Percentiles rank a stretch among this genome's conserved stretches.
Conservation (phyloP, 2,888 invertebrate genomes). For the Phyllotreta striolata region DNA sequence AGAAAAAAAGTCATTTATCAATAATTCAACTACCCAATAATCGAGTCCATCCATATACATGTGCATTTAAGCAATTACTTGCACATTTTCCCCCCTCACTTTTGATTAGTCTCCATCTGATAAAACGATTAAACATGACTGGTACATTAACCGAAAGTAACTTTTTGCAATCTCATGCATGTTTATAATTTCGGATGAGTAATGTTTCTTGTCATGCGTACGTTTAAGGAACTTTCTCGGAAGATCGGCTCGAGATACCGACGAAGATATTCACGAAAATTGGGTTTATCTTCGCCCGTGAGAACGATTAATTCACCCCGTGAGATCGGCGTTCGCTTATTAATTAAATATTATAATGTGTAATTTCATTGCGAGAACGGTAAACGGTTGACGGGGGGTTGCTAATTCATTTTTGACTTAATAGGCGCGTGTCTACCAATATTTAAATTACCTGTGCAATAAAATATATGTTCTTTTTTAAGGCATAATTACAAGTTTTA, state of each 20-base stretch:
- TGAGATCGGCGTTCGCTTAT: conserved; percentile 22
- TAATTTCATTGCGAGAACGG: conserved; percentile 11
- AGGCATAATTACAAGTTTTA: too few relatives aligned
- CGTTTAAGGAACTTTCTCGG: conserved; percentile 28
- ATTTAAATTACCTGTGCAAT: too few relatives aligned
- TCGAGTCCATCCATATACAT: conserved; percentile 31
- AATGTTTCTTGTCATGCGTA: conserved; percentile 40
- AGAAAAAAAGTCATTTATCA: too few relatives aligned
- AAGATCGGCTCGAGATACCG: conserved; percentile 31
- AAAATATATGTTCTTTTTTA: too few relatives aligned
- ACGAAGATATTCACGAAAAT: conserved; percentile 32
- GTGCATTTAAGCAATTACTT: conserved; percentile 54
- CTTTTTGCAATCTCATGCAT: conserved; percentile 48
- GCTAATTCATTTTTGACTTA: conserved; percentile 13
- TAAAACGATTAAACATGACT: conserved; percentile 51
- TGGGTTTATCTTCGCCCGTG: conserved; percentile 31
- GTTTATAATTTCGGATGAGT: conserved; percentile 43
- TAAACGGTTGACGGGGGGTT: conserved; percentile 4
- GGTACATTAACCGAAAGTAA: conserved; percentile 40
- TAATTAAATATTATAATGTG: conserved; percentile 24
- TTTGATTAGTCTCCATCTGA: conserved; percentile 48
- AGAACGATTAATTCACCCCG: conserved; percentile 30
- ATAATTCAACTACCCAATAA: background rate
- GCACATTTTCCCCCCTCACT: conserved; percentile 56
- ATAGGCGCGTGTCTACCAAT: too few relatives aligned